Conservation (phyloP, 2,888 invertebrate genomes). For the Cryptocheilus praepositus region DNA sequence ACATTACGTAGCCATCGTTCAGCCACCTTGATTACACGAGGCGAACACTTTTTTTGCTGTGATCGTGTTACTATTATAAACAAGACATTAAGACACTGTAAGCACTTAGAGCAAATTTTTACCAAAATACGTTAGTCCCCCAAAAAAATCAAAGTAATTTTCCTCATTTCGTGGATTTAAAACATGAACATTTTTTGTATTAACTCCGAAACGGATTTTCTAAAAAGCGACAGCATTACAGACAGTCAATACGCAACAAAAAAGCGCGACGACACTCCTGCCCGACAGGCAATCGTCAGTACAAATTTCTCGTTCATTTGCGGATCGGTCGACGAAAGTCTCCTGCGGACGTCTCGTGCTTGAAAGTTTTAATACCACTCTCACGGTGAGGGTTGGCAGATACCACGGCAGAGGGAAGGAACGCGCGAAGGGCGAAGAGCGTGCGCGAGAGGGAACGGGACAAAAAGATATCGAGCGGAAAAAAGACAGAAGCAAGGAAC, state of each 20-base stretch:
- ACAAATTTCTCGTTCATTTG: constrained; percentile 55
- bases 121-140: too few relatives aligned
- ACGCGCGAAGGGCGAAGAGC: constrained; percentile 28
- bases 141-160: too few relatives aligned
- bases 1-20: constrained; percentile 8
- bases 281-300: constrained; percentile 43
- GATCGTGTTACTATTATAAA: too few relatives aligned
- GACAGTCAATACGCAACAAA: too few relatives aligned
- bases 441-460: constrained; percentile 40
- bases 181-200: too few relatives aligned
- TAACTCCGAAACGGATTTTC: too few relatives aligned
- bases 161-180: too few relatives aligned
- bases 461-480: constrained; percentile 21
- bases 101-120: too few relatives aligned
- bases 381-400: constrained; percentile 60
- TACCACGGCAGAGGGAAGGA: constrained; percentile 35
- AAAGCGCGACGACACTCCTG: too few relatives aligned
- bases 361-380: constrained; percentile 72
- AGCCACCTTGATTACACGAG: constrained; percentile 27
- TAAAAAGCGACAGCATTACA: too few relatives aligned
- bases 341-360: constrained; percentile 61
- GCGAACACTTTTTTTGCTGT: too few relatives aligned
- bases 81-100: too few relatives aligned
- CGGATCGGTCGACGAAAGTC: constrained; percentile 51
- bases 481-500: constrained; percentile 36